Conservation (phyloP, 2,113 vertebrate genomes). For the Rhinopomastus cyanomelas region DNA sequence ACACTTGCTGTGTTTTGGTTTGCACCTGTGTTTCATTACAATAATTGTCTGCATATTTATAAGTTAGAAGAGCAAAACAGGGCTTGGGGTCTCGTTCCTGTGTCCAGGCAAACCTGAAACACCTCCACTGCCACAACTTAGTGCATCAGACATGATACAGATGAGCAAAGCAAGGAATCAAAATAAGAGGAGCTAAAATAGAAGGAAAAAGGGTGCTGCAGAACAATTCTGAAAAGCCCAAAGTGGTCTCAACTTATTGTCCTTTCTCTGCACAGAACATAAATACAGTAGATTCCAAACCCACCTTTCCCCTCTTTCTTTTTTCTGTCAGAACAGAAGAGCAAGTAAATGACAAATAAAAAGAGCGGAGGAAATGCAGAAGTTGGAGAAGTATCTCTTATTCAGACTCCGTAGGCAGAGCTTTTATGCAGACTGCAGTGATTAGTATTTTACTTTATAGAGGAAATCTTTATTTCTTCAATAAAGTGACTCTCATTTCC, state of each 20-base stretch:
- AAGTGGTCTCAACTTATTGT: neutral
- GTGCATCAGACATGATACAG: neutral
- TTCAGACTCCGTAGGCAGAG: neutral
- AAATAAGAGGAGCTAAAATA: neutral
- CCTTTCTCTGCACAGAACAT: neutral
- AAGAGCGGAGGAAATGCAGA: neutral
- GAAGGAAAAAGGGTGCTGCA: neutral
- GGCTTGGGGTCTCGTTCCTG: neutral
- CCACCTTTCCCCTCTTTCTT: neutral
- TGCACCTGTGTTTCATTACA: neutral
- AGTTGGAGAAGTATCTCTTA: slow-evolving; percentile 7
- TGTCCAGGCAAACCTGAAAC: neutral
- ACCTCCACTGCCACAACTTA: neutral
- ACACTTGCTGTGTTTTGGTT: neutral
- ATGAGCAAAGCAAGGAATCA: neutral
- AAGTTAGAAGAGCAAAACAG: neutral
- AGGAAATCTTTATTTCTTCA: slow-evolving; percentile 43
- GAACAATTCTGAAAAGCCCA: neutral
- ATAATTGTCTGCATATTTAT: neutral
- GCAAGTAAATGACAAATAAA: neutral
- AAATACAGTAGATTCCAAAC: neutral
- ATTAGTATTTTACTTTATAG: slow-evolving; percentile 17
- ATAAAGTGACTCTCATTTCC: neutral
- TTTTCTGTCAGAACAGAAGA: neutral
- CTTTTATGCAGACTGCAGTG: neutral